phyloP scores from a whole-genome alignment of 2,113 vertebrate species.

The Malurus alboscapulatus region DNA sequence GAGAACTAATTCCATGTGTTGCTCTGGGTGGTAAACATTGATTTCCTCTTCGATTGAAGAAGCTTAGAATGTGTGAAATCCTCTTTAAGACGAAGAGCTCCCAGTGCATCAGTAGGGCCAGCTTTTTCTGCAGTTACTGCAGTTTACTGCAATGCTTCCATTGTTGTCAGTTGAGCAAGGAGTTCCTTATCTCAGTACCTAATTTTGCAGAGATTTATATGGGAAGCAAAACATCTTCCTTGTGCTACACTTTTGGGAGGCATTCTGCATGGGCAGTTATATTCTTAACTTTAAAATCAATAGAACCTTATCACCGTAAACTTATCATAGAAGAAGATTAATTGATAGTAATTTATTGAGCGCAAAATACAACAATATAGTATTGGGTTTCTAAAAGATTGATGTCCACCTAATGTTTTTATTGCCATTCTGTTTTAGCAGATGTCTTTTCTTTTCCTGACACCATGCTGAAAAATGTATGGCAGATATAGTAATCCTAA shows the following conservation, averaged over 20 bases:
- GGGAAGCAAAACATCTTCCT: not conserved
- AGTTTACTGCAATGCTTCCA: not conserved
- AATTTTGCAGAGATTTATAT: conserved; percentile 16
- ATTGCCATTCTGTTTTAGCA: not conserved
- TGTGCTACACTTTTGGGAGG: not conserved
- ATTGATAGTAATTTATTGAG: not conserved
- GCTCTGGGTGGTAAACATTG: conserved; percentile 46
- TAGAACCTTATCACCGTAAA: conserved; percentile 17
- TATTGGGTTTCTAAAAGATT: not conserved
- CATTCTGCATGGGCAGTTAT: not conserved
- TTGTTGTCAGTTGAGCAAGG: not conserved
- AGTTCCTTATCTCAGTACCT: not conserved
- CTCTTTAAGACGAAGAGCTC: not conserved
- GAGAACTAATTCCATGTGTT: conserved; percentile 39
- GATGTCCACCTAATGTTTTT: not conserved
- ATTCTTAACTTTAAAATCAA: conserved; percentile 31
- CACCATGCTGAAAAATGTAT: not conserved
- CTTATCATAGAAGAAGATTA: not conserved
- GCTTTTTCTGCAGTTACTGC: not conserved
- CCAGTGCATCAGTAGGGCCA: not conserved
- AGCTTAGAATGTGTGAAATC: conserved; percentile 43
- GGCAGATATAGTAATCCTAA: not conserved
- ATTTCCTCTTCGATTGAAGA: conserved; percentile 37
- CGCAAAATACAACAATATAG: not conserved
- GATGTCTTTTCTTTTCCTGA: not conserved